phyloP scores from a whole-genome alignment of 2,113 vertebrate species.

The Motacilla tschutschensis region DNA sequence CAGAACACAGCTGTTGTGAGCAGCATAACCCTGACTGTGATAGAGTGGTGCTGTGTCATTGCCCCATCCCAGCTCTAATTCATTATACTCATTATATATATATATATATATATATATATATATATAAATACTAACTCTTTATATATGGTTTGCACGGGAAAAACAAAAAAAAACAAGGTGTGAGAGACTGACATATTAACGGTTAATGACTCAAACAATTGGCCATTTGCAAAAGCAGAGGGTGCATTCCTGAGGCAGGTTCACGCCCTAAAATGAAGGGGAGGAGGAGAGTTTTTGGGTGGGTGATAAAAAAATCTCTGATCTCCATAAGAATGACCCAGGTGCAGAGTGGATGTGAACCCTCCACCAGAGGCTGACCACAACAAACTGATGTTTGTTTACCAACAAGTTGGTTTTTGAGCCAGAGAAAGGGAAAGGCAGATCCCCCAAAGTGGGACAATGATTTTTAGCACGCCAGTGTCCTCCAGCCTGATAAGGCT shows the following conservation, averaged over 20 bases:
- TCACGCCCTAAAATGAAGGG: fast-evolving
- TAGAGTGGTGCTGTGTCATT: neutral
- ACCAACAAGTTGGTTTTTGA: neutral
- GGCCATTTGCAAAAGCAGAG: neutral
- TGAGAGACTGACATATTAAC: neutral
- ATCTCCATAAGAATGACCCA: neutral
- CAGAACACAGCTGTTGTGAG: neutral
- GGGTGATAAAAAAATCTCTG: neutral
- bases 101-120: too few relatives aligned
- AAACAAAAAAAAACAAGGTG: neutral
- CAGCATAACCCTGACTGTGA: fast-evolving
- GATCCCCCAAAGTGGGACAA: fast-evolving
- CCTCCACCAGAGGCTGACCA: neutral
- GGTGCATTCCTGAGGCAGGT: neutral
- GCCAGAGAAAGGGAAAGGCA: neutral
- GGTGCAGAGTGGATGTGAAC: neutral
- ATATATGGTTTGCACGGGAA: neutral
- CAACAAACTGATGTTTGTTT: neutral
- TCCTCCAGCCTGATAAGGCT: neutral
- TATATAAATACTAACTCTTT: too few relatives aligned
- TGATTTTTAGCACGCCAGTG: neutral
- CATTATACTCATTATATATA: too few relatives aligned
- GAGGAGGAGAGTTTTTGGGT: neutral
- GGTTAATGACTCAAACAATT: neutral
- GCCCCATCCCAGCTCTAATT: neutral